Percentiles rank a stretch among this genome's conserved stretches.
These are phyloP conservation scores for Pseudomyrmex sp. DNA, from an alignment of 1,140 invertebrate species.

Conservation along the genomic window DNA sequence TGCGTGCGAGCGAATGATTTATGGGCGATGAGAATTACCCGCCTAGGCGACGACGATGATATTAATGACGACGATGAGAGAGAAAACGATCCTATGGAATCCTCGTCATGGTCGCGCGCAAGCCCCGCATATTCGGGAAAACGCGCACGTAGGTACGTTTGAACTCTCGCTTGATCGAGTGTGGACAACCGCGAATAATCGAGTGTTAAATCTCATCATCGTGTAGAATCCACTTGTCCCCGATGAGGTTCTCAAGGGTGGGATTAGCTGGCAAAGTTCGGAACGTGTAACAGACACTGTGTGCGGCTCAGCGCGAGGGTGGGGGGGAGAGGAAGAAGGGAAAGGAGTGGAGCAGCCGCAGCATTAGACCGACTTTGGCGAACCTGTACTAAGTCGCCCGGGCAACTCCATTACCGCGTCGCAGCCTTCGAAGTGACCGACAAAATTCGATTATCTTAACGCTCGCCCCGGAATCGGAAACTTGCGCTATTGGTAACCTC, in stretches of 20 bases:
- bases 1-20: conserved; percentile 1
- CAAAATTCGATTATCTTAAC: conserved; percentile 50
- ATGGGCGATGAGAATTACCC: not conserved
- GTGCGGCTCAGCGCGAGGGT: not conserved
- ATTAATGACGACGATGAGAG: conserved; percentile 27
- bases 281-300: conserved; percentile 28
- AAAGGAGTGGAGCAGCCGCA: not conserved
- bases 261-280: conserved; percentile 45
- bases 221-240: not conserved
- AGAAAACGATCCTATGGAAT: conserved; percentile 22
- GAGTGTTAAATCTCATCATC: not conserved
- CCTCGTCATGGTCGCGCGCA: conserved; percentile 6
- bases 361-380: conserved; percentile 36
- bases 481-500: conserved; percentile 39
- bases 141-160: not conserved
- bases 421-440: conserved; percentile 53
- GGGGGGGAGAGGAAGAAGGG: too few relatives aligned
- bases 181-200: conserved; percentile 26
- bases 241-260: conserved; percentile 5
- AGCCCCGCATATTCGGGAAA: not conserved
- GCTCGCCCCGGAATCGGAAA: conserved; percentile 34
- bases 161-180: conserved; percentile 13
- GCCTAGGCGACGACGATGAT: not conserved
- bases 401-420: conserved; percentile 47
- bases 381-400: conserved; percentile 28